Conservation (phyloP, 2,113 vertebrate genomes). For the Phoenicopterus ruber region DNA sequence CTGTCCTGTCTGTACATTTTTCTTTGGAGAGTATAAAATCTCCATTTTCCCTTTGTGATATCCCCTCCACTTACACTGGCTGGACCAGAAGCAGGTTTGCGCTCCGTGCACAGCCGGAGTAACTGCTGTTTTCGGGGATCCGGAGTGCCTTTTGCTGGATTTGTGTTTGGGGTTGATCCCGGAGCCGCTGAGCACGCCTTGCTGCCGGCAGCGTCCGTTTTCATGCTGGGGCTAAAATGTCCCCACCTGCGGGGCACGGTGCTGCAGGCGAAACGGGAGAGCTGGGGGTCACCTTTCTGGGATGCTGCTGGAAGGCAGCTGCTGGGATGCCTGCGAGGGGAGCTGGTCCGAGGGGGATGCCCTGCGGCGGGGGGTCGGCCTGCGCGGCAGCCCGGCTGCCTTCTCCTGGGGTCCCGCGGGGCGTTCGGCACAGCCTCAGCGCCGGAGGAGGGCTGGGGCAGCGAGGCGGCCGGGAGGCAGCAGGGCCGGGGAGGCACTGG, state of each 20-base stretch:
- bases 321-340: neutral
- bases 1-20: neutral
- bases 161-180: neutral
- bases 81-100: neutral
- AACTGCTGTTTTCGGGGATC: rapidly evolving
- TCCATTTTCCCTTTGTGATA: neutral
- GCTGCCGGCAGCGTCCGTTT: rapidly evolving
- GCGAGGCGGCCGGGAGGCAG: neutral
- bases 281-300: neutral
- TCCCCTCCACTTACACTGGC: neutral
- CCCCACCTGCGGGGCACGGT: neutral
- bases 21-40: neutral
- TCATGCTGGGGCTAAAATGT: rapidly evolving
- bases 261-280: rapidly evolving
- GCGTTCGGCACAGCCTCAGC: rapidly evolving
- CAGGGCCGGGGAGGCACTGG: neutral
- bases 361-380: rapidly evolving
- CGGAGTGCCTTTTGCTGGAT: rapidly evolving
- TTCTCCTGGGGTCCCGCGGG: neutral
- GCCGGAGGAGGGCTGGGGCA: neutral
- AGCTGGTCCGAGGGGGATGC: neutral
- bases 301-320: neutral
- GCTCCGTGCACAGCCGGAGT: rapidly evolving
- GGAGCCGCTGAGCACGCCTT: rapidly evolving
- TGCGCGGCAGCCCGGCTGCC: neutral